phyloP scores from a whole-genome alignment of 2,797 vertebrate genomes.

The Paramormyrops hopkinsi region DNA sequence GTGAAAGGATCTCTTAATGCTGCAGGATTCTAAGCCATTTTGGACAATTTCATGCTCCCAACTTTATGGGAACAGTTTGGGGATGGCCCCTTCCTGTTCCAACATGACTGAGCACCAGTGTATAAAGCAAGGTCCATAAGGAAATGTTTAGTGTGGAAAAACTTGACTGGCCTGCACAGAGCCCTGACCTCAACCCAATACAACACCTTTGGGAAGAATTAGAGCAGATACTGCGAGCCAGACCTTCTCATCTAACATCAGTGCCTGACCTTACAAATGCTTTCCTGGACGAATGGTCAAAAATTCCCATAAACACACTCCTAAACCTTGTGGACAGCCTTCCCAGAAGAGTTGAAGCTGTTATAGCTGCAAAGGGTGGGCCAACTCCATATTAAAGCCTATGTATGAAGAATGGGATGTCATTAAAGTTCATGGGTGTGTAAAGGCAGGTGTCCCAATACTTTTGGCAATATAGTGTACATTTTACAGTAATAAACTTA shows the following conservation, averaged over 20 bases:
- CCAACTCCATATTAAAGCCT: not conserved
- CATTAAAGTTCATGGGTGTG: not conserved
- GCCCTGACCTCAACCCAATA: not conserved
- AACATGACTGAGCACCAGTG: not conserved
- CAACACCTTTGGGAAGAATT: not conserved
- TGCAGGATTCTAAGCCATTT: not conserved
- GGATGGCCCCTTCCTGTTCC: not conserved
- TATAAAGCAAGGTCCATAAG: not conserved
- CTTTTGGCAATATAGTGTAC: not conserved
- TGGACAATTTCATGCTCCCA: not conserved
- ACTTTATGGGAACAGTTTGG: not conserved
- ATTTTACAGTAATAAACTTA: not conserved
- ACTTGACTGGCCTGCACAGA: not conserved
- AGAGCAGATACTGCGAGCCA: not conserved
- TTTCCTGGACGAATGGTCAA: not conserved
- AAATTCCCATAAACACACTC: not conserved
- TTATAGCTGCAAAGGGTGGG: not conserved
- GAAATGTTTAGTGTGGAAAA: not conserved
- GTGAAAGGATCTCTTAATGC: not conserved
- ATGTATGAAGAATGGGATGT: not conserved
- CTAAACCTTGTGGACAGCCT: not conserved
- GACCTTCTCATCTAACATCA: not conserved
- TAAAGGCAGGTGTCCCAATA: not conserved
- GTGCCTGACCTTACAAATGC: not conserved
- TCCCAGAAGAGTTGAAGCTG: not conserved